Conservation (phyloP, 2,113 vertebrate genomes). For the Anoura caudifer region DNA sequence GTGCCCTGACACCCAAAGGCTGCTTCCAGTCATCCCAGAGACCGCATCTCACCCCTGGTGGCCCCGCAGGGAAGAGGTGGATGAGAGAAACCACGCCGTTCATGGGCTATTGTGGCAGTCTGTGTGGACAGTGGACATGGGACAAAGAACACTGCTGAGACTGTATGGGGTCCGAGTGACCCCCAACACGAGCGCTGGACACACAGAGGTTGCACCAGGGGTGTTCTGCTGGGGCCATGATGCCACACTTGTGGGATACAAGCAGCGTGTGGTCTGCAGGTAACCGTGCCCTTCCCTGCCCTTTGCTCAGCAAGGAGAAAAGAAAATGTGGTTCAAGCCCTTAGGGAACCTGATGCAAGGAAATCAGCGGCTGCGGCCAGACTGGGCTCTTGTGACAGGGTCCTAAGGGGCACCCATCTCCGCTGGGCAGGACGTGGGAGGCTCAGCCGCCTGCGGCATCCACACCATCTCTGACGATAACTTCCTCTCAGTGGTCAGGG, state of each 20-base stretch:
- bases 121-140: too few relatives aligned
- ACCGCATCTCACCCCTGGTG: not conserved
- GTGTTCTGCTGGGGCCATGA: too few relatives aligned
- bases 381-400: not conserved
- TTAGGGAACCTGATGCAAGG: not conserved
- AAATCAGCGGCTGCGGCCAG: not conserved
- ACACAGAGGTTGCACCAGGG: too few relatives aligned
- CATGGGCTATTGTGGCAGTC: too few relatives aligned
- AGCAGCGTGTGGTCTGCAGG: not conserved
- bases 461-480: not conserved
- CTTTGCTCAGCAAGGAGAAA: not conserved
- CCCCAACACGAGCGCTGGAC: too few relatives aligned
- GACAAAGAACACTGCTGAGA: not conserved
- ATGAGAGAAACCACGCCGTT: not conserved
- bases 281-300: not conserved
- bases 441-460: not conserved
- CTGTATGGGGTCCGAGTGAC: not conserved
- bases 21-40: not conserved
- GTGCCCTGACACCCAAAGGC: not conserved
- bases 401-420: not conserved
- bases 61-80: not conserved
- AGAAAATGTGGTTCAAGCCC: not conserved
- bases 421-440: not conserved
- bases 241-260: not conserved
- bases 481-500: conserved; percentile 31